These are phyloP conservation scores for Toxotes jaculatrix DNA, from an alignment of 2,113 vertebrate genomes.

Conservation along the genomic window DNA sequence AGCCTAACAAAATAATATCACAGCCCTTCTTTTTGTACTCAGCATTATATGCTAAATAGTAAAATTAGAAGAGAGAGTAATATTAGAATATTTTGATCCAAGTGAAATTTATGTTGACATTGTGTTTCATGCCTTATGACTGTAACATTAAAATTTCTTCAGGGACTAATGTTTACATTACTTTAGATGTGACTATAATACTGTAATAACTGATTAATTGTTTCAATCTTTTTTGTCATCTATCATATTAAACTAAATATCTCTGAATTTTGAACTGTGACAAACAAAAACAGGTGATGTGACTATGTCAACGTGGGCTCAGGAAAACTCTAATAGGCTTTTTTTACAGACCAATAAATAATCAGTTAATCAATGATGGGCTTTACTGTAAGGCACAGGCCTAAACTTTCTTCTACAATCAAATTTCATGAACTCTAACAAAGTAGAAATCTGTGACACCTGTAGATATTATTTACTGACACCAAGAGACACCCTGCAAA, in stretches of 20 bases:
- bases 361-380: background rate
- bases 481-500: background rate
- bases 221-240: too few relatives aligned
- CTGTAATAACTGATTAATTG: background rate
- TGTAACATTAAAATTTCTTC: background rate
- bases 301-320: too few relatives aligned
- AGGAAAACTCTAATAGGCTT: background rate
- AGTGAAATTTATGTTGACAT: background rate
- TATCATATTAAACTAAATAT: background rate
- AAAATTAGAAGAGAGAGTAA: too few relatives aligned
- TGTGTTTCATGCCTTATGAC: background rate
- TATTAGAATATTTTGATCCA: too few relatives aligned
- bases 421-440: background rate
- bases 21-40: background rate
- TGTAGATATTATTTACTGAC: background rate
- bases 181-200: background rate
- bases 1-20: background rate
- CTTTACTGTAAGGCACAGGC: background rate
- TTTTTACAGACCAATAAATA: too few relatives aligned
- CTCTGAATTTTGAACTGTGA: background rate
- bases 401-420: background rate
- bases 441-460: conserved; percentile 1
- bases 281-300: background rate
- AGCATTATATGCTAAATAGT: background rate
- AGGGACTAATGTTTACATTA: too few relatives aligned